Conservation (phyloP, 1,140 invertebrate genomes). For the Macrosteles quadrilineatus region DNA sequence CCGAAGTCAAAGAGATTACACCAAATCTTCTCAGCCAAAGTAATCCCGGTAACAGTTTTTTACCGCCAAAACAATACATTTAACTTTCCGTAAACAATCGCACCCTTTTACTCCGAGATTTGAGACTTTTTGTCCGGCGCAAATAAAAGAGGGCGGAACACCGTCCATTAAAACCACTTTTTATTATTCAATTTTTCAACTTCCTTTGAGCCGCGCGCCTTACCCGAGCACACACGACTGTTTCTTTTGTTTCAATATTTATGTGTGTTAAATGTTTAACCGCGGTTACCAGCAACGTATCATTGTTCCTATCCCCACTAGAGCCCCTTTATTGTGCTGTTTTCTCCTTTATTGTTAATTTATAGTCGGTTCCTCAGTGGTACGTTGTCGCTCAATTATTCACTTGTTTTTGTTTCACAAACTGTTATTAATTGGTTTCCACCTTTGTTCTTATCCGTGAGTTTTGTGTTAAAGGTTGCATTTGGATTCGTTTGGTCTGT, state of each 20-base stretch:
- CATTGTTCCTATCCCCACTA: background rate
- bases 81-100: background rate
- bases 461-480: too few species aligned
- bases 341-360: conserved; percentile 25
- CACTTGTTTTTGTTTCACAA: conserved; percentile 8
- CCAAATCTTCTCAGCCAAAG: too few species aligned
- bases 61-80: too few species aligned
- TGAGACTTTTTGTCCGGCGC: too few species aligned
- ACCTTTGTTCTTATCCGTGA: conserved; percentile 1
- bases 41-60: too few species aligned
- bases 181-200: conserved; percentile 26
- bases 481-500: too few species aligned
- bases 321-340: conserved; percentile 11
- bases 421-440: conserved; percentile 17
- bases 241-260: conserved; percentile 21
- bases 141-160: background rate
- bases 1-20: too few species aligned
- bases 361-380: background rate
- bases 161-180: conserved; percentile 8
- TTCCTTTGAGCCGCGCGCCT: conserved; percentile 3
- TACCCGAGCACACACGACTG: conserved; percentile 14
- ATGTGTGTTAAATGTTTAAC: conserved; percentile 20
- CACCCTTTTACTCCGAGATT: too few species aligned
- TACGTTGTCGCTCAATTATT: conserved; percentile 17
- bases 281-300: background rate